Evolutionary conservation across 2,797 vertebrate species (phyloP).

Genomic region (Centropyge bicolor): DNA sequence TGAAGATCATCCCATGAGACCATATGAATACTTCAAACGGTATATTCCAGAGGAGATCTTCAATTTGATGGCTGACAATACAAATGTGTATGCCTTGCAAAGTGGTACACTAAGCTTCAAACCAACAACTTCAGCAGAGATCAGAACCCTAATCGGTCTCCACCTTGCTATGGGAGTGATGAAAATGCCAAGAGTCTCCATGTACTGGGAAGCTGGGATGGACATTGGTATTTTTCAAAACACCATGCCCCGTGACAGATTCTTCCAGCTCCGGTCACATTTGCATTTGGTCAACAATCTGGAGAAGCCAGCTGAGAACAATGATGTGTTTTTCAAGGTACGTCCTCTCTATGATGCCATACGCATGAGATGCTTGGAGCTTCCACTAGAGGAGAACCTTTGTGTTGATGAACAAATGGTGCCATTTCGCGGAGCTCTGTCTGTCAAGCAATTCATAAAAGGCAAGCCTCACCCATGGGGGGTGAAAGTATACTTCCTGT

Average conservation of each 20-base stretch:
- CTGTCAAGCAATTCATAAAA: conserved; percentile 15
- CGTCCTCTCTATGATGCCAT: conserved; percentile 1
- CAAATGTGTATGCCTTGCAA: neutral
- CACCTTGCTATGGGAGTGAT: conserved; percentile 44
- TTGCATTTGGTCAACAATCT: conserved; percentile 44
- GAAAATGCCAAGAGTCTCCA: conserved; percentile 35
- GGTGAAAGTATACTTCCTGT: conserved; percentile 18
- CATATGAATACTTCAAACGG: conserved; percentile 9
- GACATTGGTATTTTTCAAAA: conserved; percentile 43
- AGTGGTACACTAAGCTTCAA: neutral
- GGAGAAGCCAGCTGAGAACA: conserved; percentile 34
- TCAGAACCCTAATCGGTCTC: conserved; percentile 11
- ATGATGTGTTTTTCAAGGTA: conserved; percentile 37
- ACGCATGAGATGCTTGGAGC: conserved; percentile 3
- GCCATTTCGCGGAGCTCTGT: neutral
- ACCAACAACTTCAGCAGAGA: neutral
- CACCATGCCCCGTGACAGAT: conserved; percentile 36
- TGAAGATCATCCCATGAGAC: neutral
- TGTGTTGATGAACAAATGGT: neutral
- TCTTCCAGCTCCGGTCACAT: conserved; percentile 45
- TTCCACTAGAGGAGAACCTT: neutral
- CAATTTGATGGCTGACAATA: conserved; percentile 4
- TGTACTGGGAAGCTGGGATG: conserved; percentile 37
- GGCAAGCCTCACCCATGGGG: neutral
- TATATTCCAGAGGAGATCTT: conserved; percentile 6